Evolutionary conservation across 2,797 vertebrate species (phyloP).

Genomic region (Lerista edwardsae): DNA sequence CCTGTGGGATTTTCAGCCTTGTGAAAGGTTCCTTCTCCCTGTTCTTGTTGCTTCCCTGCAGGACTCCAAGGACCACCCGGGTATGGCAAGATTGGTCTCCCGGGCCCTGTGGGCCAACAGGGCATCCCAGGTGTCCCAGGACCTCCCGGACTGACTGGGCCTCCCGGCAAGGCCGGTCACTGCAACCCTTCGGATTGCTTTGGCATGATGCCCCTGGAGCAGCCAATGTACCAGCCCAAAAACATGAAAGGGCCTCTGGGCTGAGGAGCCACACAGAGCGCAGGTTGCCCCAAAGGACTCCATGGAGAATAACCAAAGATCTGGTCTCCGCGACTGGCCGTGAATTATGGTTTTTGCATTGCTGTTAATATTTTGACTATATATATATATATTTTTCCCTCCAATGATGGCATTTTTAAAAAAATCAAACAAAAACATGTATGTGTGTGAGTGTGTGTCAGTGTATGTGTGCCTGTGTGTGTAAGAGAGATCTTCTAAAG

Average conservation of each 20-base stretch:
- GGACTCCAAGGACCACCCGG: slow-evolving; percentile 91
- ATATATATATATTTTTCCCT: slow-evolving; percentile 17
- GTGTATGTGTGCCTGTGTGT: background rate
- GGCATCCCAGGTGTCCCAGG: slow-evolving; percentile 94
- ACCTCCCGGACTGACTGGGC: slow-evolving; percentile 81
- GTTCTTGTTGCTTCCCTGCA: slow-evolving; percentile 59
- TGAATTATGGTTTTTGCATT: slow-evolving; percentile 63
- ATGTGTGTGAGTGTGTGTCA: slow-evolving; percentile 16
- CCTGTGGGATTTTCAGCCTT: too few relatives aligned
- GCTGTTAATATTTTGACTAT: slow-evolving; percentile 67
- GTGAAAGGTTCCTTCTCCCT: background rate
- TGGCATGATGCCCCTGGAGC: slow-evolving; percentile 85
- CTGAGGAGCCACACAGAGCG: slow-evolving; percentile 51
- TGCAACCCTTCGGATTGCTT: slow-evolving; percentile 92
- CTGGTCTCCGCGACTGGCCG: slow-evolving; percentile 50
- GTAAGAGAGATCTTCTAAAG: background rate
- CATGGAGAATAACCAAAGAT: slow-evolving; percentile 52
- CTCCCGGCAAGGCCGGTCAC: slow-evolving; percentile 88
- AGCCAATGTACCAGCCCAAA: slow-evolving; percentile 86
- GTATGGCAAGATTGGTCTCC: slow-evolving; percentile 92
- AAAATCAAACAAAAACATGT: background rate
- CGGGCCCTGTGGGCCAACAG: slow-evolving; percentile 92
- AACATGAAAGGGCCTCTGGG: slow-evolving; percentile 88
- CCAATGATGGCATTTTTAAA: slow-evolving; percentile 14
- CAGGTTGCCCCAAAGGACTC: slow-evolving; percentile 47